Conservation (phyloP, 2,113 vertebrate species). For the Dinomys branickii region DNA sequence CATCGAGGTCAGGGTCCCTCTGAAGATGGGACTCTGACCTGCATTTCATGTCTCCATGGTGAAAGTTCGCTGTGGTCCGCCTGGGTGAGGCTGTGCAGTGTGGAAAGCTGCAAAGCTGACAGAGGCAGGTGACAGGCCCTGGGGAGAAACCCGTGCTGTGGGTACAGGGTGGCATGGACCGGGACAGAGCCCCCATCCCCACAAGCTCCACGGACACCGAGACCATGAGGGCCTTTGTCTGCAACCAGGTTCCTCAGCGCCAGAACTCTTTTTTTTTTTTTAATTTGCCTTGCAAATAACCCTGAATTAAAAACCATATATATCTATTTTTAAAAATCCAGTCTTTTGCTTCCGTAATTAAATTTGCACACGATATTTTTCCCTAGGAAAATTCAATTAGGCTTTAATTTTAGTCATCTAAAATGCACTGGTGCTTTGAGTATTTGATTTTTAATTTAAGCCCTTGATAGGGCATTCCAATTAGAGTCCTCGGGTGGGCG, state of each 20-base stretch:
- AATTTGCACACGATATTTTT: constrained; percentile 87
- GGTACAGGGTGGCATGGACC: rapidly evolving
- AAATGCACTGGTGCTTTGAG: constrained; percentile 86
- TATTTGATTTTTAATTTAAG: constrained; percentile 88
- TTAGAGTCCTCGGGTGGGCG: constrained; percentile 81
- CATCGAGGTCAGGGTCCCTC: rapidly evolving
- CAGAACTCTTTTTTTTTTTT: neutral
- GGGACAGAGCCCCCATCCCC: neutral
- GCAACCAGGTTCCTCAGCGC: neutral
- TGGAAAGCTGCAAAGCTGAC: neutral
- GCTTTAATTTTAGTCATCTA: constrained; percentile 87
- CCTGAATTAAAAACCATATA: constrained; percentile 83
- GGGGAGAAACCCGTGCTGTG: too few relatives aligned
- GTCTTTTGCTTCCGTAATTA: constrained; percentile 87
- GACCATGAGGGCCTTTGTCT: neutral
- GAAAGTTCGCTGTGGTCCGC: neutral
- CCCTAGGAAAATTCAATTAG: constrained; percentile 88
- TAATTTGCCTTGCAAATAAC: constrained; percentile 87
- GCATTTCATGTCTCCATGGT: neutral
- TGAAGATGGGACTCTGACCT: neutral
- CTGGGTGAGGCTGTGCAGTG: neutral
- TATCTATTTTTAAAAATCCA: constrained; percentile 82
- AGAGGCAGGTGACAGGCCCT: too few relatives aligned
- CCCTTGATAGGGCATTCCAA: constrained; percentile 84
- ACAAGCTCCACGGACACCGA: rapidly evolving